A percentile compares a stretch with the other conserved stretches of the same genome.
These are phyloP conservation scores for Stramonita haemastoma DNA, from an alignment of 2,888 invertebrate genomes.

Conservation along the genomic window DNA sequence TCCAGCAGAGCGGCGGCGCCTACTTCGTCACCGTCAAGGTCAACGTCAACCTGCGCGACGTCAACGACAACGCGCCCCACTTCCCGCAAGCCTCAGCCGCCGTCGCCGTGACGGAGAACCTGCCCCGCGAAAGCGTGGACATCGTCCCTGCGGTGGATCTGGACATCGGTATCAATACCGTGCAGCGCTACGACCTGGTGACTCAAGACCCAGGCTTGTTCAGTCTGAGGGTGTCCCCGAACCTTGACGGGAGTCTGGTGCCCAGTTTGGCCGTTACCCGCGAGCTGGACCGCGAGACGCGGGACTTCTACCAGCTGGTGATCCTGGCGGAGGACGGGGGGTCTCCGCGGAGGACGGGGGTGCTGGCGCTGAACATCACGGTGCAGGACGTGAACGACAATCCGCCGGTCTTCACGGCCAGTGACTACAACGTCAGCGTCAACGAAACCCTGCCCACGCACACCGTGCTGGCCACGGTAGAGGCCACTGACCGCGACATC, in stretches of 20 bases:
- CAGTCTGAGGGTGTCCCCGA: slow-evolving; percentile 39
- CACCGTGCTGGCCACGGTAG: slow-evolving; percentile 38
- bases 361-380: slow-evolving; percentile 47
- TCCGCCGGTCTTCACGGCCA: slow-evolving; percentile 43
- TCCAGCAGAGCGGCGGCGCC: slow-evolving; percentile 46
- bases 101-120: slow-evolving; percentile 45
- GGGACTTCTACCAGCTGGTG: slow-evolving; percentile 41
- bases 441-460: slow-evolving; percentile 39
- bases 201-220: slow-evolving; percentile 28
- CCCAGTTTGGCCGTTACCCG: slow-evolving; percentile 44
- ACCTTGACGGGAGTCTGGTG: slow-evolving; percentile 48
- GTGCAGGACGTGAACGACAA: slow-evolving; percentile 51
- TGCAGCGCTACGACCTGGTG: slow-evolving; percentile 40
- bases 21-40: slow-evolving; percentile 49
- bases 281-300: slow-evolving; percentile 43
- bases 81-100: slow-evolving; percentile 43
- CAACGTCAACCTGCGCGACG: slow-evolving; percentile 44
- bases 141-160: slow-evolving; percentile 45
- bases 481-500: slow-evolving; percentile 45
- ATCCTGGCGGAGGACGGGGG: slow-evolving; percentile 49
- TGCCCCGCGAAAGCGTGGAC: slow-evolving; percentile 38
- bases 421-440: slow-evolving; percentile 43
- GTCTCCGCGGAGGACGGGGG: slow-evolving; percentile 36
- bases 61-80: slow-evolving; percentile 48
- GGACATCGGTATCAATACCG: slow-evolving; percentile 45